Evolutionary conservation across 2,888 invertebrate species (phyloP).

Genomic region (Ochlodes sylvanus): DNA sequence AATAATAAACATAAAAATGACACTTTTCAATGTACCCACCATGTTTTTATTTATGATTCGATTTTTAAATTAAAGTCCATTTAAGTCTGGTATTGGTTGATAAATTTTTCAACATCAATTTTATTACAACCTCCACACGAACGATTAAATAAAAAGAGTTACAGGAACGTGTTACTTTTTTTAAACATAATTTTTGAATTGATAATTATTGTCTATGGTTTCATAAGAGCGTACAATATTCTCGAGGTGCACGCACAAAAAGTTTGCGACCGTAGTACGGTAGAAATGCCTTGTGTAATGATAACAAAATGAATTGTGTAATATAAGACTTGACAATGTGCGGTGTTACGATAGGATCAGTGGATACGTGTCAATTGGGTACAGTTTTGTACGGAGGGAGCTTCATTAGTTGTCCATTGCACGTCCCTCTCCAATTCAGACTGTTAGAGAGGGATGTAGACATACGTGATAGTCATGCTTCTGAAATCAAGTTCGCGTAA

Average conservation of each 20-base stretch:
- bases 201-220: background rate
- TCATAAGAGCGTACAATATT: background rate
- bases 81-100: no score
- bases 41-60: no score
- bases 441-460: background rate
- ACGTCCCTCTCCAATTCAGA: background rate
- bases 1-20: no score
- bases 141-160: no score
- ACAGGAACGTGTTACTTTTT: no score
- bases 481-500: background rate
- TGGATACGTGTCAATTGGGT: constrained; percentile 72
- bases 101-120: no score
- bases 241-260: constrained; percentile 19
- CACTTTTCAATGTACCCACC: no score
- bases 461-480: no score
- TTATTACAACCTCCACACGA: no score
- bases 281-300: constrained; percentile 82
- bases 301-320: constrained; percentile 81
- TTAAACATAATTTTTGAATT: no score
- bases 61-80: no score
- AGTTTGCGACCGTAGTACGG: constrained; percentile 61
- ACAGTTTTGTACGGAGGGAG: constrained; percentile 60
- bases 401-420: constrained; percentile 55
- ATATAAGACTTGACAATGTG: constrained; percentile 79
- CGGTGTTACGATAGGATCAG: constrained; percentile 63